phyloP scores from a whole-genome alignment of 2,888 invertebrate species.

The Polydrusus tereticollis region DNA sequence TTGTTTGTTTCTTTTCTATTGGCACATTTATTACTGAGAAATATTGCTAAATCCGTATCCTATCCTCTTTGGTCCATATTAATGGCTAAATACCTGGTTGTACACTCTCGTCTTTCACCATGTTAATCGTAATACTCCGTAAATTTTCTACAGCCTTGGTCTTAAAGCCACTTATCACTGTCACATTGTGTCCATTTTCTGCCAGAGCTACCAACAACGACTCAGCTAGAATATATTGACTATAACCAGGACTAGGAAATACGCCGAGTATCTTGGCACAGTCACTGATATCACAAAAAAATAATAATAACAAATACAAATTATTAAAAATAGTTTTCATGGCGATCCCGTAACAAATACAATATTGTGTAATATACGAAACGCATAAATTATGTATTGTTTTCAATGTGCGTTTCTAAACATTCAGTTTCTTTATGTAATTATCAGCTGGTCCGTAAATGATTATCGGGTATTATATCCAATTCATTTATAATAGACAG shows the following conservation, averaged over 20 bases:
- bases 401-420: too few species aligned
- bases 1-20: too few species aligned
- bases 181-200: slow-evolving; percentile 66
- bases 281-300: background rate
- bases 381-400: too few species aligned
- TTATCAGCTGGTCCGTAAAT: too few species aligned
- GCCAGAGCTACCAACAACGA: slow-evolving; percentile 57
- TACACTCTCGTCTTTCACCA: background rate
- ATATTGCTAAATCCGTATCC: too few species aligned
- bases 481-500: too few species aligned
- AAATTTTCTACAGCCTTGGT: slow-evolving; percentile 65
- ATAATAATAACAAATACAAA: background rate
- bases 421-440: too few species aligned
- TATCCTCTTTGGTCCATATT: too few species aligned
- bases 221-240: slow-evolving; percentile 58
- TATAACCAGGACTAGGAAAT: slow-evolving; percentile 57
- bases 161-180: slow-evolving; percentile 58
- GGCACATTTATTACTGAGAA: too few species aligned
- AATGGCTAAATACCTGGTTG: background rate
- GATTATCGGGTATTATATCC: too few species aligned
- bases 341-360: too few species aligned
- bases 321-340: background rate
- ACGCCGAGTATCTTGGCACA: slow-evolving; percentile 58
- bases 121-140: slow-evolving; percentile 60
- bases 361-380: too few species aligned